These are phyloP conservation scores for Empidonax alnorum DNA, from an alignment of 2,113 vertebrate species.

Conservation along the genomic window DNA sequence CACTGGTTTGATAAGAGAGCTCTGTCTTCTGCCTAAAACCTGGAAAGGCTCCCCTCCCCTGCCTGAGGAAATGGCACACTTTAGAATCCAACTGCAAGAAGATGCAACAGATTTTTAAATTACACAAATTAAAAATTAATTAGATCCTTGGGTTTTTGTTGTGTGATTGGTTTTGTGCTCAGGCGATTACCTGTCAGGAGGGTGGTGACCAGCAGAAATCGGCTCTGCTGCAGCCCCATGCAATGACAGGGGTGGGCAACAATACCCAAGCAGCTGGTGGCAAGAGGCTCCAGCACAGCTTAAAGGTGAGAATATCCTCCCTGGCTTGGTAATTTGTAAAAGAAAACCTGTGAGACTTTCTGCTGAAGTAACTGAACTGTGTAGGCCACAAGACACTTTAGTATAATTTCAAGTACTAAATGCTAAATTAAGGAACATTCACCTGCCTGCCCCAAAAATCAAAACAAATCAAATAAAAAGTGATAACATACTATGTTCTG, in stretches of 20 bases:
- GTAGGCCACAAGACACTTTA: background rate
- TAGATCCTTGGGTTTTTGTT: background rate
- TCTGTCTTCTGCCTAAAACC: background rate
- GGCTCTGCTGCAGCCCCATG: background rate
- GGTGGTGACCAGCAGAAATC: conserved; percentile 14
- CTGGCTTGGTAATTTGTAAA: background rate
- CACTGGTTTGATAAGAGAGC: conserved; percentile 6
- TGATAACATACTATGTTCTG: background rate
- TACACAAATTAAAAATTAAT: conserved; percentile 55
- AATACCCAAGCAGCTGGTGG: background rate
- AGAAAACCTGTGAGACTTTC: background rate
- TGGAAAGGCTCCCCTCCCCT: background rate
- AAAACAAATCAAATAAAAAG: background rate
- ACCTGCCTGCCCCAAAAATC: background rate
- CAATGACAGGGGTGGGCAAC: background rate
- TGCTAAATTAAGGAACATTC: background rate
- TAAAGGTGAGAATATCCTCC: conserved; percentile 4
- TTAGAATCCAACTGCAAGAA: conserved; percentile 18
- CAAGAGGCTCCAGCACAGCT: background rate
- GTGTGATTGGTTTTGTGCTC: conserved; percentile 11
- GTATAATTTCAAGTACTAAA: background rate
- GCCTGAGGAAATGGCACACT: conserved; percentile 15
- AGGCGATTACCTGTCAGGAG: conserved; percentile 33
- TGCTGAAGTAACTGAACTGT: background rate
- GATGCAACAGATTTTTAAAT: conserved; percentile 38